Base-by-base conservation (phyloP, 2,888 invertebrate genomes). In the Mesorhabditis belari region DNA sequence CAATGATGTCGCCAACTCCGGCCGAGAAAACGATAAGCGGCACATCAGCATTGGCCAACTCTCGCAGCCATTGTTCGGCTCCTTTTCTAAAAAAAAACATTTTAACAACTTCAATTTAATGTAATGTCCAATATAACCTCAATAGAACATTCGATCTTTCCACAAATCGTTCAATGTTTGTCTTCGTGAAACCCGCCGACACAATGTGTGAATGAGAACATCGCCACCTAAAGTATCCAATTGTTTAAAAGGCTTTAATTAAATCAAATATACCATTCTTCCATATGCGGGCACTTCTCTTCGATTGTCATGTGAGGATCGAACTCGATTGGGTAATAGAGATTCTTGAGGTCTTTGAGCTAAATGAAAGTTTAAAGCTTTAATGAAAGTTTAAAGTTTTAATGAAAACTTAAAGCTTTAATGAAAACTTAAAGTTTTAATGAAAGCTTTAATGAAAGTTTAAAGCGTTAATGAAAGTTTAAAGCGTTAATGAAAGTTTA, bases 21-120 rank as follows among this genome's bases (percentile, higher is more conserved):
- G 95, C 96, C 2, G 93, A 93, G 84, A 96, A 94, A 51, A 96
- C 90, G 64, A 96, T 83, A 58, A 94, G 85, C 0, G 95, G 96
- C 28, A 96, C 67, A 17, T 61, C 55, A n/a, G 62, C 60, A 4
- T 51, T 55, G 28, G 73, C 67, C 21, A 74, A 64, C 1, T 62
- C 54, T 21, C 56, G 57, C 54, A 74, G 64, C 53, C 70, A 59
- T n/a, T 70, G 62, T n/a, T 65, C 65, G 23, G 71, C 71, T 12
- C 72, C 69, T 25, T 71, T 67, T 49, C 74, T 74, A 62, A 19
- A 67, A 2, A n/a, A 2, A n/a, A 2, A 35, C 35, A 35, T 35
- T 35, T n/a, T 35, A 1, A 35, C 12, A 35, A 35, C n/a, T 50
- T 9, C 51, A 23, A 19, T 23, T 1, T 23, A 19, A 9, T 19